These are phyloP conservation scores for Ophion ellenae DNA, from an alignment of 2,888 invertebrate species.

Conservation along the genomic window DNA sequence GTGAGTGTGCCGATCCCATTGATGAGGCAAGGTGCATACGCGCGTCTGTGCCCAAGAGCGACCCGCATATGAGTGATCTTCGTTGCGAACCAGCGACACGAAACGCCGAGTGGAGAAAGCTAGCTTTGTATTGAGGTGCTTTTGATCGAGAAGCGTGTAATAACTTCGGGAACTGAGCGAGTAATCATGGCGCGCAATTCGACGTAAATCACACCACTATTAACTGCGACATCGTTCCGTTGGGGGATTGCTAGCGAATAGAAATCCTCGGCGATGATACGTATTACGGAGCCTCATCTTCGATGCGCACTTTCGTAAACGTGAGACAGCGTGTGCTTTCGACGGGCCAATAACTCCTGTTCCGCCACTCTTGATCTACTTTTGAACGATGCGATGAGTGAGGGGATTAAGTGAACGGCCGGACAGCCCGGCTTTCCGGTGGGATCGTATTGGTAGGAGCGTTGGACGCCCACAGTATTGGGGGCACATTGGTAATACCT, in stretches of 20 bases:
- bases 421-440: background rate
- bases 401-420: background rate
- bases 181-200: conserved; percentile 70
- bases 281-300: conserved; percentile 15
- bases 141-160: conserved; percentile 76
- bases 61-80: conserved; percentile 42
- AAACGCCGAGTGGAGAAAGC: conserved; percentile 7
- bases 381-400: conserved; percentile 1
- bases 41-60: background rate
- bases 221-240: conserved; percentile 58
- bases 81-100: conserved; percentile 13
- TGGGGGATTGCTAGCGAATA: conserved; percentile 38
- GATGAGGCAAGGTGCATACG: background rate
- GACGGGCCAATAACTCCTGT: conserved; percentile 19
- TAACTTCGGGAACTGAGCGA: conserved; percentile 74
- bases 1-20: background rate
- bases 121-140: conserved; percentile 71
- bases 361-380: conserved; percentile 34
- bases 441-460: background rate
- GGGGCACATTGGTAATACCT: background rate
- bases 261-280: conserved; percentile 38
- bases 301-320: conserved; percentile 5
- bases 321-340: background rate
- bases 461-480: background rate
- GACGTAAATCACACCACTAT: conserved; percentile 71